phyloP scores from a whole-genome alignment of 2,888 invertebrate genomes.

The Corbicula japonica region DNA sequence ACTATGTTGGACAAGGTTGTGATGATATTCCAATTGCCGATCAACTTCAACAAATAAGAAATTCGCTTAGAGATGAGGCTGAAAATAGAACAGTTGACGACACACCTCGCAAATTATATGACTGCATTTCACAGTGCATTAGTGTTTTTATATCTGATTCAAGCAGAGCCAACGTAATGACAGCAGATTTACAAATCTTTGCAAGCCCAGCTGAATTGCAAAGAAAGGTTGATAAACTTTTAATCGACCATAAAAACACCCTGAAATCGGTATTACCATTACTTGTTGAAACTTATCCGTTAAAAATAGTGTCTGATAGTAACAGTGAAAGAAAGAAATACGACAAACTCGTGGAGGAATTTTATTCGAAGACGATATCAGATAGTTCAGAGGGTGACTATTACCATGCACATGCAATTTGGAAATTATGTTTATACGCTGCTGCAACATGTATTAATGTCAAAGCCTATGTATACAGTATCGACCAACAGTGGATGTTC shows the following conservation, averaged over 20 bases:
- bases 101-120: not conserved
- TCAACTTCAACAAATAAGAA: not conserved
- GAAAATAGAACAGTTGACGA: not conserved
- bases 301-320: not conserved
- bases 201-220: too few relatives aligned
- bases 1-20: too few relatives aligned
- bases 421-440: conserved; percentile 3
- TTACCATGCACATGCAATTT: not conserved
- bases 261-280: not conserved
- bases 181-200: too few relatives aligned
- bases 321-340: not conserved
- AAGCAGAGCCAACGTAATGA: too few relatives aligned
- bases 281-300: not conserved
- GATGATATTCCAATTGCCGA: too few relatives aligned
- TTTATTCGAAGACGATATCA: not conserved
- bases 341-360: not conserved
- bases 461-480: not conserved
- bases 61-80: not conserved
- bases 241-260: too few relatives aligned
- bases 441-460: conserved; percentile 5
- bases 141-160: too few relatives aligned
- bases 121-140: too few relatives aligned
- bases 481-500: not conserved
- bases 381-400: not conserved
- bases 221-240: too few relatives aligned